phyloP scores from a whole-genome alignment of 2,888 invertebrate species.

The Drosophila longiperda region DNA sequence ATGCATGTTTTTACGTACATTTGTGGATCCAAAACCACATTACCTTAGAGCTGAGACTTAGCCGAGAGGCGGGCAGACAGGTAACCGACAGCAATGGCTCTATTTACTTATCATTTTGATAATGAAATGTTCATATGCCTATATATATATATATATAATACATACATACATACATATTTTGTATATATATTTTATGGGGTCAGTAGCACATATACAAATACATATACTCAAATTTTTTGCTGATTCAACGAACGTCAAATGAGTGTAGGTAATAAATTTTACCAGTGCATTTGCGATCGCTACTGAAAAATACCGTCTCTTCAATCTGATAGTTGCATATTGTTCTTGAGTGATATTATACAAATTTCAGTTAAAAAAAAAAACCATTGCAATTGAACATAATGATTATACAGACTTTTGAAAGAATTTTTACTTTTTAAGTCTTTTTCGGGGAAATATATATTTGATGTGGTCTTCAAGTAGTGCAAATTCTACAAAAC shows the following conservation, averaged over 20 bases:
- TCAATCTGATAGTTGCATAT: not conserved
- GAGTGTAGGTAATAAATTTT: not conserved
- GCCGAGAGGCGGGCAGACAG: not conserved
- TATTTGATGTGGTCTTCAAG: not conserved
- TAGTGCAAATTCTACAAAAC: not conserved
- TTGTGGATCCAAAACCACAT: not conserved
- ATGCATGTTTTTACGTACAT: not conserved
- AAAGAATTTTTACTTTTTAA: not conserved
- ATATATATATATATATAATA: not conserved
- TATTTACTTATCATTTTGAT: slow-evolving; percentile 12
- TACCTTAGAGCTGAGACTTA: not conserved
- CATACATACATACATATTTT: not conserved
- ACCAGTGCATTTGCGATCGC: not conserved
- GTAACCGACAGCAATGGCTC: slow-evolving; percentile 6
- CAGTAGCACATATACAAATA: slow-evolving; percentile 11
- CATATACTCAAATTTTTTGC: slow-evolving; percentile 5
- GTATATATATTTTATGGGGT: slow-evolving; percentile 14
- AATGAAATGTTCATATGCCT: not conserved
- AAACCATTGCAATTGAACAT: too few relatives aligned
- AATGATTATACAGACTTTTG: not conserved
- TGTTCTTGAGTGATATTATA: not conserved
- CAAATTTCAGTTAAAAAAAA: not conserved
- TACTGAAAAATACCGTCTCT: not conserved
- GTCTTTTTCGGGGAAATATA: not conserved
- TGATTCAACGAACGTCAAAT: slow-evolving; percentile 2